A percentile compares a stretch with the other conserved stretches of the same genome.
phyloP scores from a whole-genome alignment of 1,140 invertebrate species.

The Rhysida immarginata region DNA sequence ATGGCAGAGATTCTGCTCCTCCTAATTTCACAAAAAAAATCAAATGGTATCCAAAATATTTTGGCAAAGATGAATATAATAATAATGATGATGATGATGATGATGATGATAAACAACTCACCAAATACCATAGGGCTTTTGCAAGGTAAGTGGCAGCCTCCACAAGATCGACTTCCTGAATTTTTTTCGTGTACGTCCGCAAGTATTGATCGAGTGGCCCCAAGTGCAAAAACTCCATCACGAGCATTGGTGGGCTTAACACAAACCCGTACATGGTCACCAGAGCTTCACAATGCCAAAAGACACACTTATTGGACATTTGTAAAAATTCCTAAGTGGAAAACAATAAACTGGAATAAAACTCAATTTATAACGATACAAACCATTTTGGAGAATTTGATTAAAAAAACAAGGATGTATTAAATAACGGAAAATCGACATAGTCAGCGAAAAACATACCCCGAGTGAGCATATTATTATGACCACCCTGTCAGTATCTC shows the following conservation, averaged over 20 bases:
- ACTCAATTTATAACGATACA: neutral
- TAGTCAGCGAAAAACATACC: no score
- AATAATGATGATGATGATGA: neutral
- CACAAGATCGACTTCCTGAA: conserved; percentile 54
- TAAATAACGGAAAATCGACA: no score
- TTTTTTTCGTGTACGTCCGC: conserved; percentile 25
- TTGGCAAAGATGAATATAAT: neutral
- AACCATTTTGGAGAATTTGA: neutral
- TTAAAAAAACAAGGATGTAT: no score
- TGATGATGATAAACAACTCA: conserved; percentile 22
- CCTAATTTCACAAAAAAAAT: conserved; percentile 30
- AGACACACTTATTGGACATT: conserved; percentile 53
- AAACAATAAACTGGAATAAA: conserved; percentile 9
- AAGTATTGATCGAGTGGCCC: conserved; percentile 64
- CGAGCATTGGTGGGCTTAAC: conserved; percentile 54
- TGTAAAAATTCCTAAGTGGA: conserved; percentile 53
- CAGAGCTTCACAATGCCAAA: conserved; percentile 52
- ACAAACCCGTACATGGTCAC: conserved; percentile 58
- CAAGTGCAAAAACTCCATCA: conserved; percentile 58
- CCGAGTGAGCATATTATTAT: no score
- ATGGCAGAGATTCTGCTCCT: conserved; percentile 61
- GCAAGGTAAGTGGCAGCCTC: conserved; percentile 58
- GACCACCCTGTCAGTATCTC: no score
- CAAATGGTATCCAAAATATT: neutral
- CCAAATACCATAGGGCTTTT: conserved; percentile 61